A percentile compares a stretch with the other conserved stretches of the same genome.
phyloP scores from a whole-genome alignment of 2,888 invertebrate species.

The Selenia dentaria region DNA sequence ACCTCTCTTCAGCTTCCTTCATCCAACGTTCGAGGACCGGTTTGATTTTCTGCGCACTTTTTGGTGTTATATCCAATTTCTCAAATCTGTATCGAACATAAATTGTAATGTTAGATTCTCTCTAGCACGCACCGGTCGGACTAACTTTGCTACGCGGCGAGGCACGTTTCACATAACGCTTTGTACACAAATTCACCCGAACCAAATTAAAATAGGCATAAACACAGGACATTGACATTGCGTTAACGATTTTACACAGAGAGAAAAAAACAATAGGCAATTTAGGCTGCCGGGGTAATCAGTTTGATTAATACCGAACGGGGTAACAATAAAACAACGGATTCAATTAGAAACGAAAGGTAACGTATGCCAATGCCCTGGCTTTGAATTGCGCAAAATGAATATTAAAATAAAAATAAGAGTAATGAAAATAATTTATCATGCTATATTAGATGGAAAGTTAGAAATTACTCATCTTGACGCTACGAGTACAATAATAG shows the following conservation, averaged over 20 bases:
- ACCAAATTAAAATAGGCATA: constrained; percentile 71
- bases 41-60: constrained; percentile 99
- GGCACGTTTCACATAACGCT: constrained; percentile 43
- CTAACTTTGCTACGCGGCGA: constrained; percentile 32
- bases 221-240: constrained; percentile 89
- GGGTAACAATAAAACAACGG: constrained; percentile 79
- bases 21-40: constrained; percentile 99
- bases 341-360: constrained; percentile 82
- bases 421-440: constrained; percentile 82
- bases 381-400: constrained; percentile 87
- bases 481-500: constrained; percentile 63
- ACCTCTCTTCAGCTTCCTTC: constrained; percentile 99
- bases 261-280: constrained; percentile 80
- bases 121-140: constrained; percentile 63
- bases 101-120: constrained; percentile 78
- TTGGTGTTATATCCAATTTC: constrained; percentile 99
- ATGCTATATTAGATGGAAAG: constrained; percentile 82
- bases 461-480: constrained; percentile 73
- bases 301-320: constrained; percentile 82
- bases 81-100: constrained; percentile 94
- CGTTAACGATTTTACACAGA: constrained; percentile 75
- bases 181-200: constrained; percentile 52
- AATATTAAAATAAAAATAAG: constrained; percentile 75
- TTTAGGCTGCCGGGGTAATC: constrained; percentile 79
- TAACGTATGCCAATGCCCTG: constrained; percentile 95